Base-by-base conservation (phyloP, 2,113 vertebrate genomes). In the Scalopus aquaticus region DNA sequence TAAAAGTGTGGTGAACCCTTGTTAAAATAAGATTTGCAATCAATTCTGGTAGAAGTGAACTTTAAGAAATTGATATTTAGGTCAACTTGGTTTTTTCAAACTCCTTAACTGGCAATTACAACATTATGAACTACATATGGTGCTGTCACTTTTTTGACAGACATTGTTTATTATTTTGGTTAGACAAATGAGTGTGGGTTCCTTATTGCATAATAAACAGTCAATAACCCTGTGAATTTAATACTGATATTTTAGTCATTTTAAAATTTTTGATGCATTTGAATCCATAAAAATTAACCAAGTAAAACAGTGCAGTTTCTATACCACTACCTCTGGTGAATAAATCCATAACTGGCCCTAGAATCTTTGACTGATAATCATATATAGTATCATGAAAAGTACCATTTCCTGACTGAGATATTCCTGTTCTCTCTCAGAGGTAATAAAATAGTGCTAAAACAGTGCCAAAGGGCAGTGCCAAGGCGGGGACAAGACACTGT, bases 101-200 rank as follows among this genome's bases (percentile, higher is more conserved):
- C 13, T 69, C 26, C 26, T 13, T 46, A 44, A 67, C 62, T 85
- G 54, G 58, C 28, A 42, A 19, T 96, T 70, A 56, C 9, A 95
- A 22, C 51, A 37, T 58, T 92, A 22, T 91, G 83, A 89, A 85
- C 58, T 91, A 76, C 28, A 67, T 88, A 77, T 76, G 90, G 82
- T 93, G 16, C 4, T 95, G 60, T 95, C 64, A 70, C 28, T 46
- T 74, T 74, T 83, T 97, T 95, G 39, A 91, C 92, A 70, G 7
- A 78, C 73, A 4, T 60, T 85, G 94, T 96, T 97, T 91, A 37
- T 96, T 97, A 51, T 93, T 97, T 93, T 74, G 35, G 82, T 84
- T 97, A 83, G 82, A 90, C 26, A 92, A 72, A 85, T 86, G 24
- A 2, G 0, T 82, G 79, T 85, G 69, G 30, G 37, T 77, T 94